A percentile compares a stretch with the other conserved stretches of the same genome.
phyloP scores from a whole-genome alignment of 2,888 invertebrate genomes.

The Pristionchus fissidentatus region DNA sequence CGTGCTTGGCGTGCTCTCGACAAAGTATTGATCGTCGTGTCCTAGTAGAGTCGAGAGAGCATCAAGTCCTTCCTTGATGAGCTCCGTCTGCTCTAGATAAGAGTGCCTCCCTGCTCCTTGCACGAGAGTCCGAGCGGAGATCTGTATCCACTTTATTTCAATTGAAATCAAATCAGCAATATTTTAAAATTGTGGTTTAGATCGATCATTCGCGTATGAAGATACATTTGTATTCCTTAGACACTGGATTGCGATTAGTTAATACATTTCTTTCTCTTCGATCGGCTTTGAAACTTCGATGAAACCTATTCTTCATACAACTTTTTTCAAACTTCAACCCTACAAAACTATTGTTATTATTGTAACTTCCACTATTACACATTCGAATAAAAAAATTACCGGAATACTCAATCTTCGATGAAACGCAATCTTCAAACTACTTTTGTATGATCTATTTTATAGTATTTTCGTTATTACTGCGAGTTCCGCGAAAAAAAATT shows the following conservation, averaged over 20 bases:
- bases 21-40: neutral
- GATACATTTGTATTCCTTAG: too few species aligned
- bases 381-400: too few species aligned
- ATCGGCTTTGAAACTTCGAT: too few species aligned
- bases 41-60: neutral
- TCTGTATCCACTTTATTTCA: neutral
- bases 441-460: neutral
- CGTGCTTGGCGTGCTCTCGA: neutral
- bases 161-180: neutral
- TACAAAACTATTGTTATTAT: too few species aligned
- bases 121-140: neutral
- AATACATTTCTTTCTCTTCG: too few species aligned
- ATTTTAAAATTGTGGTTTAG: neutral
- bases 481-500: neutral
- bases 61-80: neutral
- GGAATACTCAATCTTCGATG: neutral
- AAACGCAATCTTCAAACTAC: too few species aligned
- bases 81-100: neutral
- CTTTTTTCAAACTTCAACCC: too few species aligned
- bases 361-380: too few species aligned
- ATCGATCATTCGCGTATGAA: too few species aligned
- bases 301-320: too few species aligned
- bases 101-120: slow-evolving; percentile 9
- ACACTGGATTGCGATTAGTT: too few species aligned
- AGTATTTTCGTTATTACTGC: neutral